Base-by-base conservation (phyloP, 1,140 invertebrate species). In the Zaprionus kolodkinae region DNA sequence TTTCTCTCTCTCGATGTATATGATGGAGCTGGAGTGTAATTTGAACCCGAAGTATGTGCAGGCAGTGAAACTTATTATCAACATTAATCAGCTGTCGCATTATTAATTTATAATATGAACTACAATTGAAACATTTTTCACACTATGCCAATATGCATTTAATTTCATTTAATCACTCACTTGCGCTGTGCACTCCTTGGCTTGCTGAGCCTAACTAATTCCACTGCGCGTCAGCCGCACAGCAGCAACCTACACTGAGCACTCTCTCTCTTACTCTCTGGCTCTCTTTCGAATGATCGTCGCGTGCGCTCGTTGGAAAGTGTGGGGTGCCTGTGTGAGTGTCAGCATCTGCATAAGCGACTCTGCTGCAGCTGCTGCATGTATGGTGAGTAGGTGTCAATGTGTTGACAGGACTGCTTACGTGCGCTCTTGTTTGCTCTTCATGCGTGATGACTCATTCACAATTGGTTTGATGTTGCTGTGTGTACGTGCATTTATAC, bases 41-140 rank as follows among this genome's bases (percentile, higher is more conserved):
- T 6, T 43, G 62, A 17, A 17, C 55, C 36, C 13, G 9, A 54
- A 50, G 27, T 17, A 54, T 55, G 27, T 30, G 27, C 27, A 56
- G 21, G 50, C 62, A 45, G 25, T 66, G 66, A 35, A 68, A 40
- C 56, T 38, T 68, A 68, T 35, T 69, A 66, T 48, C 54, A 66
- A 57, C 30, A 48, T 66, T 66, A 66, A 66, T 66, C 54, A 66
- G n/a, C 12, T 48, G 9, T 13, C 43, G 27, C 27, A 30, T 30
- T 30, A 6, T 30, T 30, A 30, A 30, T 30, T 30, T 30, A 30
- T 13, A 38, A 38, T 13, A 38, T 40, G 3, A 12, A 40, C 13
- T 40, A n/a, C n/a, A 35, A 40, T 40, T n/a, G 0, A n/a, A 0
- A 7, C 13, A 6, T 40, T n/a, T 40, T 40, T n/a, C 13, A 21